Evolutionary conservation across 2,113 vertebrate genomes (phyloP).

Genomic region (Pipa parva): DNA sequence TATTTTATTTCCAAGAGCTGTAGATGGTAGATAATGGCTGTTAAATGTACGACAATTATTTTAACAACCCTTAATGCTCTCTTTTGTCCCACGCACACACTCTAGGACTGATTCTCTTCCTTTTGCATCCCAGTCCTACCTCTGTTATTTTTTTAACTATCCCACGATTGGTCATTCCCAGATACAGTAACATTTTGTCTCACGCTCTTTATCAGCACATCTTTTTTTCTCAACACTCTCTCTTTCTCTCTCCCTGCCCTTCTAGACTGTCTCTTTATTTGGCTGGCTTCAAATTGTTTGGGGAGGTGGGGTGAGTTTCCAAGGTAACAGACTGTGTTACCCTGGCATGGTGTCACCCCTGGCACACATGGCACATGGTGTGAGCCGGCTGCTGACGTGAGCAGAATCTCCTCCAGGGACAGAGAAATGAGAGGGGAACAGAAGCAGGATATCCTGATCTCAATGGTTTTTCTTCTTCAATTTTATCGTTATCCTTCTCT

Average conservation of each 20-base stretch:
- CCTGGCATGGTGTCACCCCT: conserved; percentile 42
- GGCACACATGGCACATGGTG: conserved; percentile 42
- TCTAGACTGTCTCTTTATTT: conserved; percentile 17
- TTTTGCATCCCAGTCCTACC: background rate
- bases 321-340: conserved; percentile 41
- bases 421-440: conserved; percentile 22
- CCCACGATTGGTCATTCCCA: too few species aligned
- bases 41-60: too few species aligned
- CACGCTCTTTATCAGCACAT: background rate
- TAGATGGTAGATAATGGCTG: too few species aligned
- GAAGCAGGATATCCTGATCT: background rate
- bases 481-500: conserved; percentile 1
- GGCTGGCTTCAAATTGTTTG: conserved; percentile 30
- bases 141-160: background rate
- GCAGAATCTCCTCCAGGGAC: conserved; percentile 41
- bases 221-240: background rate
- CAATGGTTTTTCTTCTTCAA: background rate
- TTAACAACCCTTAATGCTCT: too few species aligned
- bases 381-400: conserved; percentile 41
- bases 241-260: conserved; percentile 1
- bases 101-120: too few species aligned
- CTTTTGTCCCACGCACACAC: too few species aligned
- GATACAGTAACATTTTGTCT: too few species aligned
- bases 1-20: too few species aligned
- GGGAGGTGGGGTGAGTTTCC: conserved; percentile 35